phyloP scores from a whole-genome alignment of 2,888 invertebrate genomes.

The Copidosoma aretas region DNA sequence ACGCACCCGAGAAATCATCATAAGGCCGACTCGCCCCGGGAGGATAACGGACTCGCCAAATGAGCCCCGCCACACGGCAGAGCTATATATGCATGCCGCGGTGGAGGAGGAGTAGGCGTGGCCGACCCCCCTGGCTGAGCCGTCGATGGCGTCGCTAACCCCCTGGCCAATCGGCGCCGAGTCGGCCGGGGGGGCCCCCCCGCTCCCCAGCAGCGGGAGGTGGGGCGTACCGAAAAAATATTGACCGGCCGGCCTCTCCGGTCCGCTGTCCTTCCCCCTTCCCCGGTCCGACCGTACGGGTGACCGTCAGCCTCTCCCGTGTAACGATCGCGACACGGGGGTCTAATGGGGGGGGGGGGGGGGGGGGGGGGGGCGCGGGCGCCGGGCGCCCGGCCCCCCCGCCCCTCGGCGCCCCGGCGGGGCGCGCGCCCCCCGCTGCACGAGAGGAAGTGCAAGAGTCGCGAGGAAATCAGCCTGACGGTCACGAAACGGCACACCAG shows the following conservation, averaged over 20 bases:
- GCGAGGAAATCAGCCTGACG: no score
- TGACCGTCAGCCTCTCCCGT: neutral
- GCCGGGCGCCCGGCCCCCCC: no score
- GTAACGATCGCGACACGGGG: no score
- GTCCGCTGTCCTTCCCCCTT: slow-evolving; percentile 54
- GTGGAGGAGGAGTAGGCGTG: slow-evolving; percentile 28
- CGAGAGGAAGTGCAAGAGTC: no score
- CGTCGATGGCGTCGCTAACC: slow-evolving; percentile 38
- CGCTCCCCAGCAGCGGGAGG: slow-evolving; percentile 30
- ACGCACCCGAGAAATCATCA: no score
- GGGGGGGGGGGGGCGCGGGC: slow-evolving; percentile 11
- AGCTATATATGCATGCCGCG: no score
- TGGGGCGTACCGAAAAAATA: slow-evolving; percentile 55
- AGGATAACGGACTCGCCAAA: slow-evolving; percentile 1
- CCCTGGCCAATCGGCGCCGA: slow-evolving; percentile 43
- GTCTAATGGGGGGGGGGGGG: neutral
- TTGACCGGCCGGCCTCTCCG: slow-evolving; percentile 53
- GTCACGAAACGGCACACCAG: no score
- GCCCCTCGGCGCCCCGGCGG: no score
- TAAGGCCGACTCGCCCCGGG: neutral
- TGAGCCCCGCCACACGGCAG: neutral
- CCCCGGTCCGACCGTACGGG: neutral
- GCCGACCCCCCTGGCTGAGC: slow-evolving; percentile 24
- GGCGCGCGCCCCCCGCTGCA: no score
- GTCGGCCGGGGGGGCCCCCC: slow-evolving; percentile 1